A percentile compares a stretch with the other conserved stretches of the same genome.
Conservation (phyloP, 2,797 vertebrate genomes). For the Oreochromis mossambicus region DNA sequence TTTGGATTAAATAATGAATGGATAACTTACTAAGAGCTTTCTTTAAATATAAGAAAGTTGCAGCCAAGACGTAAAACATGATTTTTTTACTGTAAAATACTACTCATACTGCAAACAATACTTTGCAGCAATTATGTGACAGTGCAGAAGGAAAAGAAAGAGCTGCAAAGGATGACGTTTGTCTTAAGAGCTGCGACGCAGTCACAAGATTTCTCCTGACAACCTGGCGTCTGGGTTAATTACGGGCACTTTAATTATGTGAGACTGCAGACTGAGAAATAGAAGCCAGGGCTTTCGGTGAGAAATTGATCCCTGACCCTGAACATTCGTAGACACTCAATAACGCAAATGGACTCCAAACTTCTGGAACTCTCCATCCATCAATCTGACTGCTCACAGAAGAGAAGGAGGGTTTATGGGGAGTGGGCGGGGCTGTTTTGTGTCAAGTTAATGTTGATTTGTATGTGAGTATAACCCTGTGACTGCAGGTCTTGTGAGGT, state of each 20-base stretch:
- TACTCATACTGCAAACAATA: not conserved
- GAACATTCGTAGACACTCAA: constrained; percentile 22
- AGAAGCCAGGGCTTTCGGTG: constrained; percentile 9
- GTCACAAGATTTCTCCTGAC: constrained; percentile 33
- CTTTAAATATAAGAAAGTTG: not conserved
- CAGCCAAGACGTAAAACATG: not conserved
- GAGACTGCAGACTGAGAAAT: constrained; percentile 42
- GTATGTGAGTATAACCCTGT: not conserved
- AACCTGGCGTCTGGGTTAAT: constrained; percentile 49
- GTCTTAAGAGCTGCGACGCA: not conserved
- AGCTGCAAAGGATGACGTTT: constrained; percentile 11
- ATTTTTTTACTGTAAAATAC: not conserved
- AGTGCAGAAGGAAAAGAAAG: not conserved
- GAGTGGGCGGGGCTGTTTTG: not conserved
- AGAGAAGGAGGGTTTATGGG: not conserved
- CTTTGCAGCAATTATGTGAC: not conserved
- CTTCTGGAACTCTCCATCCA: constrained; percentile 34
- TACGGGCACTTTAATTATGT: constrained; percentile 59
- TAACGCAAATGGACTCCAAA: constrained; percentile 19
- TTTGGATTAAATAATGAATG: not conserved
- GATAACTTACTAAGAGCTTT: not conserved
- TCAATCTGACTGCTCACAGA: constrained; percentile 19
- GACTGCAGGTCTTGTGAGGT: not conserved
- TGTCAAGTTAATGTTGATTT: constrained; percentile 14
- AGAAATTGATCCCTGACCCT: constrained; percentile 37